phyloP scores from a whole-genome alignment of 1,140 invertebrate species.

The Agrilus planipennis region DNA sequence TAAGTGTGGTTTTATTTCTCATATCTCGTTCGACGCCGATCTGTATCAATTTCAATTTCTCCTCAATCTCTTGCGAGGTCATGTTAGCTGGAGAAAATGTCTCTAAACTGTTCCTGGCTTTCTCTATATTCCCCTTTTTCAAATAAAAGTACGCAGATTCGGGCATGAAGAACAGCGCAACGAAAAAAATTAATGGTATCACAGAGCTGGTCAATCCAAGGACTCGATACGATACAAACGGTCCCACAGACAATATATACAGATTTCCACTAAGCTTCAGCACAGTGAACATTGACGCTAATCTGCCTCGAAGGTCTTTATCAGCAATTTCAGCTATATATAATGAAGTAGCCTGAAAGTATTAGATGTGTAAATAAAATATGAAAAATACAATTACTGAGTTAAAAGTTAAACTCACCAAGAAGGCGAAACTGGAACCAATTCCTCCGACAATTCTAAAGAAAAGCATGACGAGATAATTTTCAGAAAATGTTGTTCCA shows the following conservation, averaged over 20 bases:
- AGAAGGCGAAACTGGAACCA: no score
- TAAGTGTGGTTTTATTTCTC: slow-evolving; percentile 9
- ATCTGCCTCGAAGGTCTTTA: slow-evolving; percentile 42
- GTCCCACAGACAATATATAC: slow-evolving; percentile 41
- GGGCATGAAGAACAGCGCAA: slow-evolving; percentile 60
- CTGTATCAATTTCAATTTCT: slow-evolving; percentile 11
- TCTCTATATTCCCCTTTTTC: slow-evolving; percentile 38
- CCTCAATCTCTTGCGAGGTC: slow-evolving; percentile 5
- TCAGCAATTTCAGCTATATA: slow-evolving; percentile 52
- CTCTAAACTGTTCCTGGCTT: slow-evolving; percentile 42
- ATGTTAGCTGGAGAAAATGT: not conserved
- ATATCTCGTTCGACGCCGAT: slow-evolving; percentile 6
- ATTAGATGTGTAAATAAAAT: no score
- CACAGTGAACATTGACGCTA: slow-evolving; percentile 45
- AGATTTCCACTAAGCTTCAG: slow-evolving; percentile 48
- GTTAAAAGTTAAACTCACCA: no score
- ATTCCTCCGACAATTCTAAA: no score
- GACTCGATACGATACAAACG: slow-evolving; percentile 31
- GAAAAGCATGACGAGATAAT: no score
- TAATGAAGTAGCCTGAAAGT: slow-evolving; percentile 41
- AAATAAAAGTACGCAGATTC: slow-evolving; percentile 72
- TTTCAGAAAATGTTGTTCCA: no score
- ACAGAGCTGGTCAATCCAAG: slow-evolving; percentile 34
- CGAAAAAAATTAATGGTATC: slow-evolving; percentile 53
- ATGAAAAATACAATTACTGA: no score